Evolutionary conservation across 2,113 vertebrate species (phyloP).

Genomic region (Chaetodon auriga): DNA sequence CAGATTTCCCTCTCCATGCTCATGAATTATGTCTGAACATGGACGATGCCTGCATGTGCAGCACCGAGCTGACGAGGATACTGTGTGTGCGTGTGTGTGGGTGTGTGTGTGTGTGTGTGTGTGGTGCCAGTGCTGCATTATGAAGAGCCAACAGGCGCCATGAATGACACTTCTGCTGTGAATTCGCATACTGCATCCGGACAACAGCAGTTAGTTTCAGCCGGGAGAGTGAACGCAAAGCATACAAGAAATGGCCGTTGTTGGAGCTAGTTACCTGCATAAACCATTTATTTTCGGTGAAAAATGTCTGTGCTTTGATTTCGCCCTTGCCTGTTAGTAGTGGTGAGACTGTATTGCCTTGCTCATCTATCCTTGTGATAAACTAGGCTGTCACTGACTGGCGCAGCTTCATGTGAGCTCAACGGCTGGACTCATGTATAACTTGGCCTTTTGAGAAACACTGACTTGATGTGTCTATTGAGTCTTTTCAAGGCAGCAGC

Average conservation of each 20-base stretch:
- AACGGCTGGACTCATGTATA: conserved; percentile 58
- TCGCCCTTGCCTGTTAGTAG: conserved; percentile 40
- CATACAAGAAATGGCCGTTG: conserved; percentile 18
- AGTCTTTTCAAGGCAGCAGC: conserved; percentile 18
- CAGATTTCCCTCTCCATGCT: conserved; percentile 16
- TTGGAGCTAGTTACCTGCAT: conserved; percentile 31
- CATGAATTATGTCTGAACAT: conserved; percentile 37
- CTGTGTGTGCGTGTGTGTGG: conserved; percentile 6
- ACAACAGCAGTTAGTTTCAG: conserved; percentile 23
- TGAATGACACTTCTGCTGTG: conserved; percentile 23
- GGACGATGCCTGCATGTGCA: neutral
- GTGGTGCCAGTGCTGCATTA: conserved; percentile 11
- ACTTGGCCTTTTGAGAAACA: conserved; percentile 64
- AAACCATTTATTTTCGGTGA: conserved; percentile 45
- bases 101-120: conserved; percentile 17
- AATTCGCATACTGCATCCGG: conserved; percentile 2
- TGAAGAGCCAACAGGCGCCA: conserved; percentile 23
- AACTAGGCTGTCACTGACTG: conserved; percentile 65
- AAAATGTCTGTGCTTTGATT: conserved; percentile 44
- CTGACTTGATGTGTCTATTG: conserved; percentile 65
- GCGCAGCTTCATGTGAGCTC: conserved; percentile 57
- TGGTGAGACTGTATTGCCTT: conserved; percentile 51
- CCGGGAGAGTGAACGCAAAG: conserved; percentile 36
- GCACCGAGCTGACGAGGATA: conserved; percentile 8
- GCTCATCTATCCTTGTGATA: conserved; percentile 73